A percentile compares a stretch with the other conserved stretches of the same genome.
Conservation (phyloP, 2,113 vertebrate genomes). For the Nothoprocta pentlandii region DNA sequence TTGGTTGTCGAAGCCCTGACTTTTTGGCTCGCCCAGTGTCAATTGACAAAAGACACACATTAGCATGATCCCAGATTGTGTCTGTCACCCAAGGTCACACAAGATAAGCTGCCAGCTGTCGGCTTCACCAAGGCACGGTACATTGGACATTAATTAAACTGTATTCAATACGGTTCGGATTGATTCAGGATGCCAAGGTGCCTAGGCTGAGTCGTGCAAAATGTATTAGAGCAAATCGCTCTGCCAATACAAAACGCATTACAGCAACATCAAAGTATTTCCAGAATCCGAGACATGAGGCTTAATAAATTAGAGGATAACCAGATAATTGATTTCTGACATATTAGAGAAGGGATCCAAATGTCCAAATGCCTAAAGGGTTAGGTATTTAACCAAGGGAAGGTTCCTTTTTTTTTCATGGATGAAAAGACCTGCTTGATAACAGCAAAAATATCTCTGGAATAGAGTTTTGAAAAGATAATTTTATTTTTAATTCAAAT, state of each 20-base stretch:
- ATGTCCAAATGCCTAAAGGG: background rate
- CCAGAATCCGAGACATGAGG: background rate
- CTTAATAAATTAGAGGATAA: constrained; percentile 52
- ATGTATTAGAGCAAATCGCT: background rate
- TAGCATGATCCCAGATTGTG: constrained; percentile 13
- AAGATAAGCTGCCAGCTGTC: constrained; percentile 34
- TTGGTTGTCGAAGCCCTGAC: background rate
- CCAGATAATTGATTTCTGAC: constrained; percentile 29
- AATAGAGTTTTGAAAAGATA: background rate
- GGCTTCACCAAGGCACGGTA: constrained; percentile 18
- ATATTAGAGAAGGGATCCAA: background rate
- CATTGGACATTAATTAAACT: constrained; percentile 29
- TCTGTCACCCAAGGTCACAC: constrained; percentile 46
- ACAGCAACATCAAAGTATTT: constrained; percentile 36
- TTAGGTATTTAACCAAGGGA: background rate
- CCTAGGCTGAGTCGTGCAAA: background rate
- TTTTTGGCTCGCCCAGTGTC: background rate
- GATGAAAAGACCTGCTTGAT: background rate
- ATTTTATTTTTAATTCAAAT: background rate
- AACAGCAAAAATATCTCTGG: background rate
- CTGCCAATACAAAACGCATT: background rate
- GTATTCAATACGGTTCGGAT: background rate
- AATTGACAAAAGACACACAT: constrained; percentile 56
- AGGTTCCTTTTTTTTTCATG: accelerated
- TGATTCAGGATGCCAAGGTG: constrained; percentile 35